phyloP scores from a whole-genome alignment of 1,140 invertebrate species.

The Heliothis virescens region DNA sequence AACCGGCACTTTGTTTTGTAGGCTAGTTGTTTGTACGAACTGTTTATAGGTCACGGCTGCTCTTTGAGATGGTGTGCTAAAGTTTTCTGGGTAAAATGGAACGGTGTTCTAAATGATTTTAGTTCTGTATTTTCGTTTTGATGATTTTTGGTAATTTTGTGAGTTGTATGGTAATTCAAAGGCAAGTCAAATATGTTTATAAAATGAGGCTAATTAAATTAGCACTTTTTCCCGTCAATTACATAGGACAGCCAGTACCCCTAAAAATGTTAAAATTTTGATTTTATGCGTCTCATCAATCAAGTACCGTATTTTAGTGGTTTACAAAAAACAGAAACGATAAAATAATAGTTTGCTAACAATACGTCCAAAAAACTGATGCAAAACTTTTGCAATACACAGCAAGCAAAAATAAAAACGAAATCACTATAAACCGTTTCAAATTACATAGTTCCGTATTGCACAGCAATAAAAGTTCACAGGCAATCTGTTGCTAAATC shows the following conservation, averaged over 20 bases:
- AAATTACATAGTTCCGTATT: too few relatives aligned
- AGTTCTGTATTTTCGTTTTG: background rate
- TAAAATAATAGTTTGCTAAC: background rate
- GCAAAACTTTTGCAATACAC: too few relatives aligned
- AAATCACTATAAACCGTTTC: background rate
- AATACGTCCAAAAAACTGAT: too few relatives aligned
- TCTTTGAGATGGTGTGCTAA: slow-evolving; percentile 2
- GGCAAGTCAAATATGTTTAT: too few relatives aligned
- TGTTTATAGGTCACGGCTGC: slow-evolving; percentile 31
- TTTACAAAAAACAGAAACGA: background rate
- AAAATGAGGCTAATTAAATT: too few relatives aligned
- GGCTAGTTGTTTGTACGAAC: slow-evolving; percentile 30
- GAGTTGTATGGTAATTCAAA: too few relatives aligned
- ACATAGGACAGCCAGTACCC: too few relatives aligned
- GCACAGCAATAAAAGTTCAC: background rate
- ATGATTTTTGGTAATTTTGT: too few relatives aligned
- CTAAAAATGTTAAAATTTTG: too few relatives aligned
- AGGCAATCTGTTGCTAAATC: slow-evolving; percentile 13
- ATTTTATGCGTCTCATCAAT: too few relatives aligned
- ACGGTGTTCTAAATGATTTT: background rate
- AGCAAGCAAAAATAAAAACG: background rate
- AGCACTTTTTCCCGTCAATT: too few relatives aligned
- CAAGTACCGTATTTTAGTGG: too few relatives aligned
- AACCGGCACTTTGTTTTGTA: slow-evolving; percentile 34
- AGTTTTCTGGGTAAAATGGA: background rate